phyloP scores from a whole-genome alignment of 2,888 invertebrate species.

The Stenolophus ochropezus region DNA sequence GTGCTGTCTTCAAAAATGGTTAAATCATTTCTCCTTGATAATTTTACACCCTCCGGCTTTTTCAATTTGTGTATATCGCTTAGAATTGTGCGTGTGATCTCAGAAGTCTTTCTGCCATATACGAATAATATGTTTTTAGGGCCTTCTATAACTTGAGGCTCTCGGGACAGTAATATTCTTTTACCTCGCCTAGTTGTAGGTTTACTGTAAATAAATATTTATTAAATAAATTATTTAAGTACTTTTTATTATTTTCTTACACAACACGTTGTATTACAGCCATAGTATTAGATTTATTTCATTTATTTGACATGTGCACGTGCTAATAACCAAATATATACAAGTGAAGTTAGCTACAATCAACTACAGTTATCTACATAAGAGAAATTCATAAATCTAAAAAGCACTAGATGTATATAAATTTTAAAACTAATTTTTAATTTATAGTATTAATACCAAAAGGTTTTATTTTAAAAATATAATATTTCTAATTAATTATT shows the following conservation, averaged over 20 bases:
- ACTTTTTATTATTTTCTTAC: constrained; percentile 67
- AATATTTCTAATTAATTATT: too few species aligned
- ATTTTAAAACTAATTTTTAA: too few species aligned
- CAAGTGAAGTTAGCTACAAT: not conserved
- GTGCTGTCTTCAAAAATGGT: constrained; percentile 94
- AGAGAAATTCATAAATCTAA: too few species aligned
- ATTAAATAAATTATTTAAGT: constrained; percentile 30
- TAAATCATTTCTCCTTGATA: constrained; percentile 89
- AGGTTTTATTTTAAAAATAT: too few species aligned
- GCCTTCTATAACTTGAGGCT: constrained; percentile 92
- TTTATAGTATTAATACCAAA: too few species aligned
- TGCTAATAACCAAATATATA: not conserved
- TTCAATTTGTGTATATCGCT: constrained; percentile 92
- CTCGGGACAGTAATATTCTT: constrained; percentile 85
- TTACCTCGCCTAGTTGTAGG: constrained; percentile 93
- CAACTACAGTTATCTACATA: not conserved
- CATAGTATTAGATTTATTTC: constrained; percentile 66
- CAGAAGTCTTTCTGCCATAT: constrained; percentile 88
- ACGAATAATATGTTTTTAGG: constrained; percentile 89
- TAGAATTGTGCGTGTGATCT: constrained; percentile 81
- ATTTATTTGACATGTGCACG: constrained; percentile 17
- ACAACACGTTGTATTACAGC: constrained; percentile 72
- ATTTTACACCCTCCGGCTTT: constrained; percentile 87
- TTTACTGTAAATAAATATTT: constrained; percentile 78
- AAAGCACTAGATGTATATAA: too few species aligned